Evolutionary conservation across 1,140 invertebrate species (phyloP).

Genomic region (Ceratina australensis): DNA sequence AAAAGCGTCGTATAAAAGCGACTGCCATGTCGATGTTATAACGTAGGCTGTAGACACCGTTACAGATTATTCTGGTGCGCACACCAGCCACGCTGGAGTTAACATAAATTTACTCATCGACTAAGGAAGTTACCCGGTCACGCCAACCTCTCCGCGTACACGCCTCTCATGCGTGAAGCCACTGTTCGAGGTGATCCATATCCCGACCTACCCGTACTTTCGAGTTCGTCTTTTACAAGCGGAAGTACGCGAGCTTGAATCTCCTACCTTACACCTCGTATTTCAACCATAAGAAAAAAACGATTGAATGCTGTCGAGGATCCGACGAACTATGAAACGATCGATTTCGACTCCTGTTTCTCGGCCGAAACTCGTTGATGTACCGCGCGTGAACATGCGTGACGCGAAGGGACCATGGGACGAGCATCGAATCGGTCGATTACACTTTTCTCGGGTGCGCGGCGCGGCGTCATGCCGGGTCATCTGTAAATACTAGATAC

Average conservation of each 20-base stretch:
- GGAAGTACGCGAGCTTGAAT: too few relatives aligned
- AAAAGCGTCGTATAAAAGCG: slow-evolving; percentile 14
- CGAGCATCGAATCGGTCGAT: slow-evolving; percentile 63
- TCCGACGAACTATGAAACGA: not conserved
- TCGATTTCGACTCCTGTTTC: too few relatives aligned
- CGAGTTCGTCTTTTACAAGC: not conserved
- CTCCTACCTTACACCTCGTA: too few relatives aligned
- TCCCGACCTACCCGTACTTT: slow-evolving; percentile 16
- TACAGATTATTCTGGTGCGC: slow-evolving; percentile 20
- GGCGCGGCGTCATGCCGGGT: not conserved
- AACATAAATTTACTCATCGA: slow-evolving; percentile 51
- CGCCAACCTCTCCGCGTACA: slow-evolving; percentile 26
- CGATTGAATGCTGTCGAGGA: not conserved
- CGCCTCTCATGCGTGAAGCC: slow-evolving; percentile 40
- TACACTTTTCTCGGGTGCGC: slow-evolving; percentile 48
- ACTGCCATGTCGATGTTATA: too few relatives aligned
- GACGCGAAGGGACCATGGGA: slow-evolving; percentile 14
- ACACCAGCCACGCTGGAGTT: not conserved
- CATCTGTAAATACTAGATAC: slow-evolving; percentile 35
- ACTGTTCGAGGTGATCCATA: slow-evolving; percentile 33
- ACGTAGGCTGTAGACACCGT: not conserved
- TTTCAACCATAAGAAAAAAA: not conserved
- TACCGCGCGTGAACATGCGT: slow-evolving; percentile 20
- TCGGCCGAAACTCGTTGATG: slow-evolving; percentile 3
- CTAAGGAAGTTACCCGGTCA: slow-evolving; percentile 33